Base-by-base conservation (phyloP, 2,888 invertebrate genomes). In the Drosophila borborema region DNA sequence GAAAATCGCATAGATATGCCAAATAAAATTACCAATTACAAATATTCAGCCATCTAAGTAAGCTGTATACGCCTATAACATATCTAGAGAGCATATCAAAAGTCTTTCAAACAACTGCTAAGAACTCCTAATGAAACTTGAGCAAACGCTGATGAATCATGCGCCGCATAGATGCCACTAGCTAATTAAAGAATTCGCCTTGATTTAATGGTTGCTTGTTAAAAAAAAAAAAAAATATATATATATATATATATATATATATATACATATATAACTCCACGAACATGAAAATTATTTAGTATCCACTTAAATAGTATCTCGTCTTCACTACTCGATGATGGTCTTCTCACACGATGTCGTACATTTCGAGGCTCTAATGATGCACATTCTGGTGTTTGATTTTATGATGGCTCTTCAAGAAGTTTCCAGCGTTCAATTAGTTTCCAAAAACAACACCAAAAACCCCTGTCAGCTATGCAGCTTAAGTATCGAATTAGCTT, bases 401-500 rank as follows among this genome's bases (percentile, higher is more conserved):
- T 28, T n/a, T 68, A 36, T 18, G 40, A 40, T 23, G 23, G 20
- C n/a, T 12, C 38, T 38, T 20, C n/a, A 34, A 14, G 34, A 8
- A 40, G 14, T 45, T 46, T 16, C 28, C n/a, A 18, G 20, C 16
- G 18, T 65, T 51, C 12, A 16, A 53, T 54, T 45, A 45, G 23
- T 23, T 16, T 43, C 20, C 0, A 20, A 54, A 18, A 54, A 23
- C 20, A 20, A 12, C 7, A 16, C 1, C 16, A 7, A 40, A 40
- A 40, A 40, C 7, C 48, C 41, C 28, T 56, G 18, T 28, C n/a
- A 64, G 45, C 38, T 38, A n/a, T 49, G 20, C 28, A 18, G 28
- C 48, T 66, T 41, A 28, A 67, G 41, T 49, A 38, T 55, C 67
- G 31, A 65, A 9, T 36, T 65, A 40, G 66, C 36, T 43, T 28